phyloP scores from a whole-genome alignment of 1,140 invertebrate genomes.

The Chrysomallon squamiferum region DNA sequence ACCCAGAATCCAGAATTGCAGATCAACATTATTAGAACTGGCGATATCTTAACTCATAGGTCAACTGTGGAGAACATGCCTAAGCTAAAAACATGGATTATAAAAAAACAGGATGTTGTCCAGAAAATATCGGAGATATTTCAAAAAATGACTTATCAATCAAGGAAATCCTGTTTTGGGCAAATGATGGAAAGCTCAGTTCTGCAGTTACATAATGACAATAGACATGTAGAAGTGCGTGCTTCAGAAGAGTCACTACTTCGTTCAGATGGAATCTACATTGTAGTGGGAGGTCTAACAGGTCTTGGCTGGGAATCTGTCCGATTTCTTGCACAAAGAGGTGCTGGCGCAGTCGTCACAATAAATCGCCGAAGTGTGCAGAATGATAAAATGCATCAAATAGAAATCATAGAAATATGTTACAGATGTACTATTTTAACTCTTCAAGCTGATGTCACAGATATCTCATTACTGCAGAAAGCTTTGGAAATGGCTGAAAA shows the following conservation, averaged over 20 bases:
- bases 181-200: background rate
- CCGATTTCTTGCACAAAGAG: conserved; percentile 31
- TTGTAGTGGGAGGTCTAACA: conserved; percentile 46
- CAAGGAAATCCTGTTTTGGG: background rate
- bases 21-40: too few species aligned
- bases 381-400: conserved; percentile 17
- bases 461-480: conserved; percentile 10
- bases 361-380: conserved; percentile 27
- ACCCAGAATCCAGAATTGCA: too few species aligned
- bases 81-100: background rate
- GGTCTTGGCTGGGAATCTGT: conserved; percentile 48
- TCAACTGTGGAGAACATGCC: too few species aligned
- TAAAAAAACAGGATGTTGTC: background rate
- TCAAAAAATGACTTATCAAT: background rate
- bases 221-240: background rate
- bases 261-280: conserved; percentile 26
- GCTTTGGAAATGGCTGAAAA: conserved; percentile 14
- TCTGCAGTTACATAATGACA: background rate
- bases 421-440: conserved; percentile 13
- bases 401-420: conserved; percentile 14
- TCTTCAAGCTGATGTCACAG: conserved; percentile 20
- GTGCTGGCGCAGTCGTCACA: conserved; percentile 35
- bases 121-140: background rate
- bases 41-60: too few species aligned
- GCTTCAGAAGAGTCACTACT: conserved; percentile 16